Percentiles rank a stretch among this genome's conserved stretches.
Conservation (phyloP, 1,140 invertebrate species). For the Procambarus virginalis region DNA sequence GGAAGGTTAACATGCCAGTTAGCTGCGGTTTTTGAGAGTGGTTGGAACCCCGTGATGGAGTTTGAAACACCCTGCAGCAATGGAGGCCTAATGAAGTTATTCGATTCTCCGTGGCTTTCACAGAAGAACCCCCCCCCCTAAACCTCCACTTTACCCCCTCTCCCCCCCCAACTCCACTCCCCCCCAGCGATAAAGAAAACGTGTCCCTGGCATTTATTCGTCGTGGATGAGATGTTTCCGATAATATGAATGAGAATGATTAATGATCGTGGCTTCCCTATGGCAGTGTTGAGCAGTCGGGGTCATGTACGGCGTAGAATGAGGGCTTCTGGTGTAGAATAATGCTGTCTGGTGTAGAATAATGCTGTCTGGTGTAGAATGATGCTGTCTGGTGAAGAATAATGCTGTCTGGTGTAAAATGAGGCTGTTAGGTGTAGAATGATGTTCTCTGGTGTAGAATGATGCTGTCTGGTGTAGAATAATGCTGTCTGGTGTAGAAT, state of each 20-base stretch:
- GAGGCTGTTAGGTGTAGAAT: too few species aligned
- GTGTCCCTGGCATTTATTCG: not conserved
- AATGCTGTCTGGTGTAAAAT: too few species aligned
- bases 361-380: too few species aligned
- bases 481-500: too few species aligned
- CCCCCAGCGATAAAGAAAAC: not conserved
- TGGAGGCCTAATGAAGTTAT: conserved; percentile 30
- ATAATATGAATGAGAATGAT: not conserved
- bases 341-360: too few species aligned
- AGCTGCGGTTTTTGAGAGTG: conserved; percentile 40
- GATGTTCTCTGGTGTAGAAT: too few species aligned
- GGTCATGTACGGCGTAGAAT: too few species aligned
- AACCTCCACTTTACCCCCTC: not conserved
- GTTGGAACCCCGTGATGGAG: not conserved
- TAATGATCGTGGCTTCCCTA: not conserved
- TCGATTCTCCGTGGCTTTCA: conserved; percentile 9
- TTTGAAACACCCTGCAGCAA: conserved; percentile 19
- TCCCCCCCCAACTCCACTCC: not conserved
- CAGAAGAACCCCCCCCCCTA: not conserved
- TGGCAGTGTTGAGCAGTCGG: too few species aligned
- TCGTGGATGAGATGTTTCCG: not conserved
- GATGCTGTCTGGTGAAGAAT: too few species aligned
- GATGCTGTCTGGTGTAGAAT: too few species aligned
- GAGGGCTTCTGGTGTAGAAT: too few species aligned
- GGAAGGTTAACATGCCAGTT: conserved; percentile 17